Evolutionary conservation across 2,113 vertebrate genomes (phyloP).

Genomic region (Sturnira hondurensis): DNA sequence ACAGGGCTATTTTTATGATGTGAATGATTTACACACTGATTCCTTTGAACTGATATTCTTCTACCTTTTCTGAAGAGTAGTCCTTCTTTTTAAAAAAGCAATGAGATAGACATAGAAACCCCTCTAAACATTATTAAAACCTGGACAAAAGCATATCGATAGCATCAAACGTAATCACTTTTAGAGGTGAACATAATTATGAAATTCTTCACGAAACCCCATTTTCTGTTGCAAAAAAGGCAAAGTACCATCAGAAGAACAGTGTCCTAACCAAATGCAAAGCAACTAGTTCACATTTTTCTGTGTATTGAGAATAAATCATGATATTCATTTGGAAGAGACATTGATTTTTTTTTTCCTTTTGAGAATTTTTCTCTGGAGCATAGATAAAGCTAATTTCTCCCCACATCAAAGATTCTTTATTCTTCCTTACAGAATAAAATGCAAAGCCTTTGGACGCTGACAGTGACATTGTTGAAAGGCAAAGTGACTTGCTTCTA

Average conservation of each 20-base stretch:
- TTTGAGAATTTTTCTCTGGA: neutral
- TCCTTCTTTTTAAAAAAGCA: neutral
- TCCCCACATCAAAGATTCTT: neutral
- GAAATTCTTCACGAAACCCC: neutral
- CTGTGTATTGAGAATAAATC: neutral
- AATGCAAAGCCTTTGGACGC: neutral
- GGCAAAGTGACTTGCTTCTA: neutral
- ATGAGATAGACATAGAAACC: neutral
- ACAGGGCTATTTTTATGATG: slow-evolving; percentile 33
- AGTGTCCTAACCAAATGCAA: neutral
- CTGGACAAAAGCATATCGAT: neutral
- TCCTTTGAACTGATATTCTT: neutral
- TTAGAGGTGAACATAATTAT: neutral
- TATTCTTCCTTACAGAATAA: neutral
- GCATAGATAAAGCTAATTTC: neutral
- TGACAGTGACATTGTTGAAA: neutral
- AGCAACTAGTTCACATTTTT: neutral
- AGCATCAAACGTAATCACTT: neutral
- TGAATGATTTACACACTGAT: slow-evolving; percentile 14
- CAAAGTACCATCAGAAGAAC: neutral
- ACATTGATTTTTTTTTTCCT: neutral
- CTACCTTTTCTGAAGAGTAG: neutral
- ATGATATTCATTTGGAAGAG: slow-evolving; percentile 15
- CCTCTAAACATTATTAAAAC: neutral
- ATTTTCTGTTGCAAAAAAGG: neutral